These are phyloP conservation scores for Diploptera punctata DNA, from an alignment of 2,888 invertebrate species.

Conservation along the genomic window DNA sequence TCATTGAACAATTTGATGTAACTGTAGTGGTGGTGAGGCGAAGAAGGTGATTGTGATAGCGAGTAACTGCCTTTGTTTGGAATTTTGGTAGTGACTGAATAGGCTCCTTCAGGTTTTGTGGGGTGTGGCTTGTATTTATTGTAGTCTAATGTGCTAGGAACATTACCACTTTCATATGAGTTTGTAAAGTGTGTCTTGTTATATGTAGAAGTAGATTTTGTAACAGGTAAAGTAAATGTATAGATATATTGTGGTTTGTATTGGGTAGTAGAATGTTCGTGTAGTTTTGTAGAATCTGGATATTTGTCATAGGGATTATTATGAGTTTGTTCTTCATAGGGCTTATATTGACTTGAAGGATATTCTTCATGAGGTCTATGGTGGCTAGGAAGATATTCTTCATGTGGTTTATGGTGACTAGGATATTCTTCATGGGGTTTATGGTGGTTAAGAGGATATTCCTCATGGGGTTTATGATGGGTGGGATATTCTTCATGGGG, in stretches of 20 bases:
- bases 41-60: not conserved
- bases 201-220: not conserved
- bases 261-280: slow-evolving; percentile 7
- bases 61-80: slow-evolving; percentile 1
- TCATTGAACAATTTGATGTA: slow-evolving; percentile 31
- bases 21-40: not conserved
- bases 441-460: not conserved
- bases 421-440: not conserved
- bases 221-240: not conserved
- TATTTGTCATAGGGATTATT: not conserved
- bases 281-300: not conserved
- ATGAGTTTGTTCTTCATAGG: not conserved
- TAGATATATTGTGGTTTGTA: slow-evolving; percentile 9
- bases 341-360: not conserved
- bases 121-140: slow-evolving; percentile 17
- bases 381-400: not conserved
- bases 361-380: not conserved
- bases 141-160: slow-evolving; percentile 21
- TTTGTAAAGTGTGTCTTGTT: not conserved
- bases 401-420: not conserved
- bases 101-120: not conserved
- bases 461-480: slow-evolving; percentile 17
- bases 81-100: not conserved
- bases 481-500: not conserved
- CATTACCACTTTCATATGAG: not conserved